These are phyloP conservation scores for Gymnopithys bicolor DNA, from an alignment of 2,797 vertebrate species.

Conservation along the genomic window DNA sequence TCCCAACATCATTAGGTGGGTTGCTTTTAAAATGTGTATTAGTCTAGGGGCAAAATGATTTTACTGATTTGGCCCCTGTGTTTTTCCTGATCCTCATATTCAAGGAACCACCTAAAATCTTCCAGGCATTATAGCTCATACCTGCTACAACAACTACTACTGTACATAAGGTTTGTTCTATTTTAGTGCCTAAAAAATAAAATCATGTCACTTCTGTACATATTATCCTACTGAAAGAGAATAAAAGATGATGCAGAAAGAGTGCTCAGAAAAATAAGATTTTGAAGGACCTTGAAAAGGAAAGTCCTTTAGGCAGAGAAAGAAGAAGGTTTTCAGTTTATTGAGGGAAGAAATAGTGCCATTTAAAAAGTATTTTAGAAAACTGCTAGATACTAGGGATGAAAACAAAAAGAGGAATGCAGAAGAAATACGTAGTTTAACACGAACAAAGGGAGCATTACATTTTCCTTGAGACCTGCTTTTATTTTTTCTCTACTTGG, in stretches of 20 bases:
- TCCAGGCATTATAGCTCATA: neutral
- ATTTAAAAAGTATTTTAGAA: slow-evolving; percentile 9
- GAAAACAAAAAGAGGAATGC: neutral
- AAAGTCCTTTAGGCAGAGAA: neutral
- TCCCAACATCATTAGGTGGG: neutral
- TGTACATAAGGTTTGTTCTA: neutral
- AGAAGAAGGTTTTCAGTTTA: neutral
- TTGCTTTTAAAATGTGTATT: neutral
- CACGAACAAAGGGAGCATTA: neutral
- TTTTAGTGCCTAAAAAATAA: neutral
- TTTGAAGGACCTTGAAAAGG: neutral
- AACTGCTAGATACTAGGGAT: neutral
- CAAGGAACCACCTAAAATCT: neutral
- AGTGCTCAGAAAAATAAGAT: neutral
- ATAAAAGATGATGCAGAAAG: neutral
- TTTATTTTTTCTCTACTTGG: neutral
- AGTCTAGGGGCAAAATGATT: neutral
- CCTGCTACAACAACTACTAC: neutral
- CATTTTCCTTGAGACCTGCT: neutral
- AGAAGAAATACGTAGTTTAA: neutral
- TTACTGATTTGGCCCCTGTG: neutral
- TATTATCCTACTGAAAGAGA: neutral
- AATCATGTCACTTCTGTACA: neutral
- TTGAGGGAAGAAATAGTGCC: neutral
- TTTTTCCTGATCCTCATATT: neutral